Evolutionary conservation across 2,113 vertebrate species (phyloP).

Genomic region (Tetrax tetrax): DNA sequence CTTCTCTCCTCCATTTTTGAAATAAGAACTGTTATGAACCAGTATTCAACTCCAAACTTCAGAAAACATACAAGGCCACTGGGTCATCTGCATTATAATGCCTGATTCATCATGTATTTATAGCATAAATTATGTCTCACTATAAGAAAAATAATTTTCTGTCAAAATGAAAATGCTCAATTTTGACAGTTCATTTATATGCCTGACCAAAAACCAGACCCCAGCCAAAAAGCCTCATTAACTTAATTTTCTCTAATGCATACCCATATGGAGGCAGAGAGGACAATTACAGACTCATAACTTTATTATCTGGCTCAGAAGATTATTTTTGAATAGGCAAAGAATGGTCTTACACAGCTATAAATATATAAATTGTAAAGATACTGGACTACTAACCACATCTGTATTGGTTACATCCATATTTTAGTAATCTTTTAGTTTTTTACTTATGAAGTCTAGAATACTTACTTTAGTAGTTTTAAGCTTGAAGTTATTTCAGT

Average conservation of each 20-base stretch:
- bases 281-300: background rate
- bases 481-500: background rate
- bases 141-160: slow-evolving; percentile 8
- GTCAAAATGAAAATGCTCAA: background rate
- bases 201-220: background rate
- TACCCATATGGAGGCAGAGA: background rate
- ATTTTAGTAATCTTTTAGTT: background rate
- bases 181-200: background rate
- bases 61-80: background rate
- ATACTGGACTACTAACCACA: background rate
- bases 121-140: background rate
- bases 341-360: background rate
- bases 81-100: slow-evolving; percentile 47
- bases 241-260: slow-evolving; percentile 16
- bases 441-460: background rate
- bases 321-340: background rate
- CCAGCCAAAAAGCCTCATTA: background rate
- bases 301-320: background rate
- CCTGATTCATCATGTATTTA: slow-evolving; percentile 19
- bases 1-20: background rate
- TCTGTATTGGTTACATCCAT: background rate
- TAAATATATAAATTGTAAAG: background rate
- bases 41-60: slow-evolving; percentile 19
- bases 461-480: background rate
- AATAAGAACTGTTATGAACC: slow-evolving; percentile 1